Conservation (phyloP, 2,113 vertebrate genomes). For the Phyllopteryx taeniolatus region DNA sequence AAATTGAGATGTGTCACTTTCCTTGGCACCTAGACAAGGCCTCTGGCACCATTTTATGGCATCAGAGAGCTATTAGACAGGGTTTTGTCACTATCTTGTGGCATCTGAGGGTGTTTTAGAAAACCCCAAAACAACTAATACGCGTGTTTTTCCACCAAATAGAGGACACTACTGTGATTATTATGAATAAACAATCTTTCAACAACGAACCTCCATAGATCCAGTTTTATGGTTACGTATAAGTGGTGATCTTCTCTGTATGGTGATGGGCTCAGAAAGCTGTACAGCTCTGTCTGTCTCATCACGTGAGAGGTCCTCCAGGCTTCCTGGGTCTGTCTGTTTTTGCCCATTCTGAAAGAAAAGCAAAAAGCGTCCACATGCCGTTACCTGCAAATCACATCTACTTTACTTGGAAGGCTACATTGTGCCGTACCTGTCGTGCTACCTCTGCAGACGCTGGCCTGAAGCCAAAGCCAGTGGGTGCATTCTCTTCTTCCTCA, state of each 20-base stretch:
- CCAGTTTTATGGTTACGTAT: slow-evolving; percentile 90
- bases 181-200: background rate
- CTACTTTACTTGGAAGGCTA: too few species aligned
- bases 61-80: too few species aligned
- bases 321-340: slow-evolving; percentile 83
- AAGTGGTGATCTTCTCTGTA: slow-evolving; percentile 84
- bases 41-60: too few species aligned
- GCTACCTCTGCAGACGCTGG: slow-evolving; percentile 90
- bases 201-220: slow-evolving; percentile 88
- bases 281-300: slow-evolving; percentile 78
- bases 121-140: too few species aligned
- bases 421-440: slow-evolving; percentile 26
- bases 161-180: background rate
- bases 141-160: too few species aligned
- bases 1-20: too few species aligned
- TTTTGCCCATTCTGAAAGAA: slow-evolving; percentile 82
- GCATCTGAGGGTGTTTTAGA: too few species aligned
- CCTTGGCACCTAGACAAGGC: too few species aligned
- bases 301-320: slow-evolving; percentile 81
- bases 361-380: background rate
- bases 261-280: slow-evolving; percentile 75
- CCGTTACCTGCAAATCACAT: background rate
- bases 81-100: too few species aligned
- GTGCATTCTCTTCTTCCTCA: slow-evolving; percentile 88
- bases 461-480: slow-evolving; percentile 89